Conservation (phyloP, 1,140 invertebrate species). For the Oscheius sp. region DNA sequence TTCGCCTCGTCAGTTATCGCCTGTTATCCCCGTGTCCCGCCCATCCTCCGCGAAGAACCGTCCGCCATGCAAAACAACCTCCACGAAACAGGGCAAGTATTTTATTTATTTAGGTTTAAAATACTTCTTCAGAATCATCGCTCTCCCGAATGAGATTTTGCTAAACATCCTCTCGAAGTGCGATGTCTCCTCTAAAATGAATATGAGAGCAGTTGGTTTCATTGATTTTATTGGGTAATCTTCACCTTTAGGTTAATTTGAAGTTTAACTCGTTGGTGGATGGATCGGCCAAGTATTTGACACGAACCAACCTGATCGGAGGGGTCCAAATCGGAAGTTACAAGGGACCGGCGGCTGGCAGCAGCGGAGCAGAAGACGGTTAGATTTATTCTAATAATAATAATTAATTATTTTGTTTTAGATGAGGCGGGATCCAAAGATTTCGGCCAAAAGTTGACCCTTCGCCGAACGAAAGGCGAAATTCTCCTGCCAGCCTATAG, state of each 20-base stretch:
- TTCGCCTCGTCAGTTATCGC: too few relatives aligned
- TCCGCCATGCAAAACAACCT: too few relatives aligned
- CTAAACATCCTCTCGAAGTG: background rate
- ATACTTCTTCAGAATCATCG: too few relatives aligned
- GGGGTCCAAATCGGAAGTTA: background rate
- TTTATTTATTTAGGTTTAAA: too few relatives aligned
- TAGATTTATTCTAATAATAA: background rate
- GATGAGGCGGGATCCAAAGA: background rate
- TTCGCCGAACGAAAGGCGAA: too few relatives aligned
- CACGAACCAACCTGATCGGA: background rate
- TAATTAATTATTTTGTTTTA: background rate
- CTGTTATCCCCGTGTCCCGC: too few relatives aligned
- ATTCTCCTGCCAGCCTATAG: background rate
- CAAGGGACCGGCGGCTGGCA: too few relatives aligned
- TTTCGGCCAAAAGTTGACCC: too few relatives aligned
- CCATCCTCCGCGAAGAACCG: too few relatives aligned
- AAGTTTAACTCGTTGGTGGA: background rate
- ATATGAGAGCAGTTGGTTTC: background rate
- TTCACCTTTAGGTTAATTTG: background rate
- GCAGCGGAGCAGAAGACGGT: background rate
- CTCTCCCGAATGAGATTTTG: background rate
- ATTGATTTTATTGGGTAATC: background rate
- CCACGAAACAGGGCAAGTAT: too few relatives aligned
- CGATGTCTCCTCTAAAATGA: background rate
- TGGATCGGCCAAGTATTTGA: background rate